Evolutionary conservation across 2,797 vertebrate genomes (phyloP).

Genomic region (Falco cherrug): DNA sequence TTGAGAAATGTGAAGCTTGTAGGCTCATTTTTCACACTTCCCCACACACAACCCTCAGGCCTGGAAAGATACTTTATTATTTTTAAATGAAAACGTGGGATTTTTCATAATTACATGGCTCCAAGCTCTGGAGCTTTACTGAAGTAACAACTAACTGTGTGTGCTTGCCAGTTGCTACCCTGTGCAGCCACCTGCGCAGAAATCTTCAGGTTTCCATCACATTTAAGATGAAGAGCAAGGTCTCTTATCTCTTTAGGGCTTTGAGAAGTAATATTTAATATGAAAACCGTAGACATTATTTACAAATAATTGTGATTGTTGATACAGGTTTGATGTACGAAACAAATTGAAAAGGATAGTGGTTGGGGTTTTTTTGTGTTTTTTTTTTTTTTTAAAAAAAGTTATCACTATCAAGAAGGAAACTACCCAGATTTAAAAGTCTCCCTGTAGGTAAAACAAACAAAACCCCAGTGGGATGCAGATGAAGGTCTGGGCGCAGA

Average conservation of each 20-base stretch:
- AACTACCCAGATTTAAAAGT: not conserved
- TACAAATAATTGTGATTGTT: not conserved
- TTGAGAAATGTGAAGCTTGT: conserved; percentile 1
- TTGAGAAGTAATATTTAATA: not conserved
- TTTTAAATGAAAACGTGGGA: conserved; percentile 17
- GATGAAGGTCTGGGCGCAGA: not conserved
- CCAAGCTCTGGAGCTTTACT: not conserved
- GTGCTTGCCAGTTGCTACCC: not conserved
- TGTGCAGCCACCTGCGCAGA: not conserved
- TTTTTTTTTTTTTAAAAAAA: not conserved
- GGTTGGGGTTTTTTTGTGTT: no score
- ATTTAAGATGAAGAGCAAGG: not conserved
- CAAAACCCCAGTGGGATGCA: not conserved
- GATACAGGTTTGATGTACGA: not conserved
- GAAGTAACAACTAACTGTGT: not conserved
- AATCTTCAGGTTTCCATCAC: not conserved
- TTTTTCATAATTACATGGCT: not conserved
- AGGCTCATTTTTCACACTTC: conserved; percentile 13
- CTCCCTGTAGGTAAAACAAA: not conserved
- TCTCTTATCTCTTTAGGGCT: not conserved
- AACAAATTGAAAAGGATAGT: not conserved
- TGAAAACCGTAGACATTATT: not conserved
- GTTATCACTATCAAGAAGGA: not conserved
- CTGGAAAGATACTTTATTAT: conserved; percentile 13
- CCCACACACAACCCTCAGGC: not conserved